Percentiles rank a stretch among this genome's conserved stretches.
Evolutionary conservation across 2,113 vertebrate species (phyloP).

Genomic region (Eudyptes chrysolophus): DNA sequence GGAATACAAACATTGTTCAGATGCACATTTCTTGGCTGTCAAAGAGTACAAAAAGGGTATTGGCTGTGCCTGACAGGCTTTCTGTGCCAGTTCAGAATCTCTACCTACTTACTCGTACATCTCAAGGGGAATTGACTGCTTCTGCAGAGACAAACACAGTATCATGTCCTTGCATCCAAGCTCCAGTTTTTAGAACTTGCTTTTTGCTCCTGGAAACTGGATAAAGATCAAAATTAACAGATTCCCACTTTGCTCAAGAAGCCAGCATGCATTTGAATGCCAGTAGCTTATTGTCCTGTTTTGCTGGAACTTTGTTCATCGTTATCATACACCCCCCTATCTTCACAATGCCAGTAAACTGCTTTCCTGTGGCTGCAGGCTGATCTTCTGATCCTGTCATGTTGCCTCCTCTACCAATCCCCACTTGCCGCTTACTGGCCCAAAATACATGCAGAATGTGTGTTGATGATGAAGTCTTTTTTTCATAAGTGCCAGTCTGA

Average conservation of each 20-base stretch:
- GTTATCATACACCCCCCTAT: neutral
- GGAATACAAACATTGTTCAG: neutral
- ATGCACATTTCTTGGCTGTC: neutral
- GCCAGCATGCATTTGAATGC: neutral
- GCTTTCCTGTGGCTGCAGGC: neutral
- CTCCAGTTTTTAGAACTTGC: neutral
- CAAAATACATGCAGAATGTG: fast-evolving
- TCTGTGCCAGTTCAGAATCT: neutral
- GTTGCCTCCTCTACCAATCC: neutral
- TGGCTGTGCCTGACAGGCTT: neutral
- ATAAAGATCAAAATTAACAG: neutral
- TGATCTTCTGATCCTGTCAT: neutral
- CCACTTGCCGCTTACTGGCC: neutral
- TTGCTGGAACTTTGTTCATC: neutral
- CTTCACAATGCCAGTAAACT: neutral
- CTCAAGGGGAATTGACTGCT: neutral
- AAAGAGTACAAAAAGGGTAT: neutral
- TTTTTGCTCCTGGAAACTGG: neutral
- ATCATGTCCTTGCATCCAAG: neutral
- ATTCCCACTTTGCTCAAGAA: neutral
- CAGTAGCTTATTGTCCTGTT: neutral
- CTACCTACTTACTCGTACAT: neutral
- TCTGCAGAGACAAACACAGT: neutral
- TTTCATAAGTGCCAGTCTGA: neutral
- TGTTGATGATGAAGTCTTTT: neutral